A percentile compares a stretch with the other conserved stretches of the same genome.
phyloP scores from a whole-genome alignment of 92 coral and sea anemone genomes.

The Anthopleura xanthogrammica region DNA sequence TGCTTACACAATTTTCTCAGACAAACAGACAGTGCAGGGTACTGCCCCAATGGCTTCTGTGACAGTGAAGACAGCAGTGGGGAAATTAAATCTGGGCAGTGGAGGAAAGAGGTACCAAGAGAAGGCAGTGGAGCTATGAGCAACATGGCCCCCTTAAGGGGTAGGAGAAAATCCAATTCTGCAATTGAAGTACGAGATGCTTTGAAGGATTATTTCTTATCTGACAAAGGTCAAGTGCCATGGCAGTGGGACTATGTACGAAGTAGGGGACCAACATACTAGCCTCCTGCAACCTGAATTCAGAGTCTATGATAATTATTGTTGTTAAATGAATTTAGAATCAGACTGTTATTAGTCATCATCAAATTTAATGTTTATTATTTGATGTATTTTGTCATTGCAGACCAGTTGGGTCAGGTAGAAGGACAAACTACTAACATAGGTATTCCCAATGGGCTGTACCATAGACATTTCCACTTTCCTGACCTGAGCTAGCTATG shows the following conservation, averaged over 20 bases:
- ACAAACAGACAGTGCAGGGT: conserved; percentile 52
- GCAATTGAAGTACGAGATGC: conserved; percentile 46
- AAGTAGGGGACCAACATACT: conserved; percentile 42
- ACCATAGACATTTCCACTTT: conserved; percentile 27
- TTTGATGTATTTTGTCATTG: neutral
- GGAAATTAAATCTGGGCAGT: conserved; percentile 50
- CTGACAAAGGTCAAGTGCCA: too few relatives aligned
- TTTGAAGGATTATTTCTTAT: conserved; percentile 49
- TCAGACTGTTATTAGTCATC: conserved; percentile 15
- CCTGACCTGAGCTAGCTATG: conserved; percentile 1
- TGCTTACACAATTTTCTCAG: conserved; percentile 69
- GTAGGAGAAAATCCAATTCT: conserved; percentile 42
- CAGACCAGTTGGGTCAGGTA: conserved; percentile 22
- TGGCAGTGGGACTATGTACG: conserved; percentile 67
- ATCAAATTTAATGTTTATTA: neutral
- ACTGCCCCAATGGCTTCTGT: conserved; percentile 58
- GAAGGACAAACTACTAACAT: conserved; percentile 27
- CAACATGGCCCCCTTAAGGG: conserved; percentile 32
- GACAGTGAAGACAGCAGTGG: conserved; percentile 54
- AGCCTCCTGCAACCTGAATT: conserved; percentile 3
- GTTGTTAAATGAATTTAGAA: conserved; percentile 6
- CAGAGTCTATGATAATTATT: too few relatives aligned
- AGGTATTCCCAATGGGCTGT: conserved; percentile 20
- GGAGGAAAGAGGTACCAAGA: conserved; percentile 41
- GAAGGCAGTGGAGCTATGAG: conserved; percentile 28